These are phyloP conservation scores for Benitochromis conjunctus DNA, from an alignment of 2,113 vertebrate species.

Conservation along the genomic window DNA sequence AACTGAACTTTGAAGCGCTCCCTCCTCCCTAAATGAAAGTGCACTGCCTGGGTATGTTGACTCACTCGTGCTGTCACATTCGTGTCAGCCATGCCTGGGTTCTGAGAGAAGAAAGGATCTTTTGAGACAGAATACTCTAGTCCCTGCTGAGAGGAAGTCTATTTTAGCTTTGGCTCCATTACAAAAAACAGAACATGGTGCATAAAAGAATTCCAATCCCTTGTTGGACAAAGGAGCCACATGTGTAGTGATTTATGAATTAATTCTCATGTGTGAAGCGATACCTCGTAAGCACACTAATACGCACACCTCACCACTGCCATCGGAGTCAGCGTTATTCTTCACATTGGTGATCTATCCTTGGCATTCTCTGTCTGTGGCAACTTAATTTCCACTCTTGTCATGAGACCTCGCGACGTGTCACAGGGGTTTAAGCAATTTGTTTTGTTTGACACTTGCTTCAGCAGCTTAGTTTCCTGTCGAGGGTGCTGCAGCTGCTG, in stretches of 20 bases:
- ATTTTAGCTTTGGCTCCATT: constrained; percentile 55
- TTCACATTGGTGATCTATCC: constrained; percentile 13
- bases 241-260: constrained; percentile 14
- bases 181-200: constrained; percentile 39
- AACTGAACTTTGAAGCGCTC: constrained; percentile 35
- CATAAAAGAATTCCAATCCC: constrained; percentile 1
- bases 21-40: constrained; percentile 30
- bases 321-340: constrained; percentile 19
- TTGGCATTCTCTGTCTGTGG: neutral
- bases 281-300: neutral
- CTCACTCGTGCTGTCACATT: constrained; percentile 8
- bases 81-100: neutral
- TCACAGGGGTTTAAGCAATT: constrained; percentile 32
- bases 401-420: neutral
- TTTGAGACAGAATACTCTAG: constrained; percentile 16
- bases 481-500: constrained; percentile 11
- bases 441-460: constrained; percentile 47
- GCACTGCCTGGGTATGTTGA: constrained; percentile 19
- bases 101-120: neutral
- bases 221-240: neutral
- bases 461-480: constrained; percentile 34
- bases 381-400: constrained; percentile 45
- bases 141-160: constrained; percentile 43
- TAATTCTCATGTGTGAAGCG: neutral
- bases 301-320: neutral